Percentiles rank a stretch among this genome's conserved stretches.
Evolutionary conservation across 2,113 vertebrate genomes (phyloP).

Genomic region (Lophochroa leadbeateri): DNA sequence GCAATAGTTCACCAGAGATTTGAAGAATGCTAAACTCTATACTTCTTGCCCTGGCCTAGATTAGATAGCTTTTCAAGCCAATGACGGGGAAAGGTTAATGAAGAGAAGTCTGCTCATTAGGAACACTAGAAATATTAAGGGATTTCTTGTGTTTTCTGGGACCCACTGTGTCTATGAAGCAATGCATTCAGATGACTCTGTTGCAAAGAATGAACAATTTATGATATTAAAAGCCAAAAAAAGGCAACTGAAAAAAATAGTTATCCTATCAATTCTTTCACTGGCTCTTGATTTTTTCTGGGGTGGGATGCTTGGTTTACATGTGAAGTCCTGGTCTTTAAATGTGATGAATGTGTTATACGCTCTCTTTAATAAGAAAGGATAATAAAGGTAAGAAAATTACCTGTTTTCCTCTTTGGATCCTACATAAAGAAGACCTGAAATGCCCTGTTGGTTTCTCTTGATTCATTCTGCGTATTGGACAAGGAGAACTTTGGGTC

Average conservation of each 20-base stretch:
- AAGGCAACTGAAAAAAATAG: not conserved
- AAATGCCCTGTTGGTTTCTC: not conserved
- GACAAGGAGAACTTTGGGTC: too few relatives aligned
- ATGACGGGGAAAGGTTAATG: not conserved
- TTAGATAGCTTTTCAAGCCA: constrained; percentile 10
- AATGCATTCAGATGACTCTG: not conserved
- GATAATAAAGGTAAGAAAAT: not conserved
- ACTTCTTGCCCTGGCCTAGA: constrained; percentile 24
- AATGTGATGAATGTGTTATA: not conserved
- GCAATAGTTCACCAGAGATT: constrained; percentile 41
- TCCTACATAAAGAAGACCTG: not conserved
- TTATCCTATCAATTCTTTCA: not conserved
- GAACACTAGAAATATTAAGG: not conserved
- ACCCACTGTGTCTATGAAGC: not conserved
- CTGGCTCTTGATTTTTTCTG: not conserved
- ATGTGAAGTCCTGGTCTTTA: not conserved
- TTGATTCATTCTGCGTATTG: not conserved
- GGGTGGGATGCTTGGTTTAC: not conserved
- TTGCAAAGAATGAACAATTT: not conserved
- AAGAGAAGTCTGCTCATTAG: not conserved
- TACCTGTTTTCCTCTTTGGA: not conserved
- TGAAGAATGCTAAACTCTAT: not conserved
- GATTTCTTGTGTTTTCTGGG: not conserved
- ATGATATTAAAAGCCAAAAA: not conserved
- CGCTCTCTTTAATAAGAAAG: not conserved